Conservation (phyloP, 2,113 vertebrate species). For the Acanthisitta chloris region DNA sequence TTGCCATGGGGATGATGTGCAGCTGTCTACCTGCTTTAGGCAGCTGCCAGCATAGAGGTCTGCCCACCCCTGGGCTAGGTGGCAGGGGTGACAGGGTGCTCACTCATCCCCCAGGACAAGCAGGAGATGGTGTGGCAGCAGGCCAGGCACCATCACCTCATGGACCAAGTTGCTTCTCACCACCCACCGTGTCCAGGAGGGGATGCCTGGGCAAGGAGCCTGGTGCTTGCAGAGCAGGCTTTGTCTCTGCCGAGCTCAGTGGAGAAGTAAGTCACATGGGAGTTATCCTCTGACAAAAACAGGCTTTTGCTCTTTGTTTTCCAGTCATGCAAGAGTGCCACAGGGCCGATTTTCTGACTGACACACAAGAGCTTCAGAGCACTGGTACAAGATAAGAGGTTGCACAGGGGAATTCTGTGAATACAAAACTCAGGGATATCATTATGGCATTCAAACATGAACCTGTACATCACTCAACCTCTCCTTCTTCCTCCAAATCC, state of each 20-base stretch:
- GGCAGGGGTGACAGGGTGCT: not conserved
- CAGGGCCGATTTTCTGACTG: not conserved
- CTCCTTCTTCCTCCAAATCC: constrained; percentile 30
- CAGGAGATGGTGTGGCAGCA: not conserved
- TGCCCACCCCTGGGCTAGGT: not conserved
- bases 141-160: not conserved
- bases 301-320: not conserved
- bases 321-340: not conserved
- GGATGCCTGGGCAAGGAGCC: not conserved
- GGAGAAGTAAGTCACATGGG: not conserved
- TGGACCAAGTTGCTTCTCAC: fast-evolving
- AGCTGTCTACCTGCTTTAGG: not conserved
- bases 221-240: not conserved
- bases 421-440: not conserved
- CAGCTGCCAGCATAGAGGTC: not conserved
- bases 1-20: not conserved
- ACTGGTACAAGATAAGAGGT: not conserved
- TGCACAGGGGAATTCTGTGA: not conserved
- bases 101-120: fast-evolving
- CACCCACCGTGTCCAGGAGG: not conserved
- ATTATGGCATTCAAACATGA: constrained; percentile 23
- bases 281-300: not conserved
- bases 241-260: not conserved
- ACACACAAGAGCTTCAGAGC: not conserved
- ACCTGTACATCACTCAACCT: not conserved